These are phyloP conservation scores for Trachops cirrhosus DNA, from an alignment of 2,797 vertebrate species.

Conservation along the genomic window DNA sequence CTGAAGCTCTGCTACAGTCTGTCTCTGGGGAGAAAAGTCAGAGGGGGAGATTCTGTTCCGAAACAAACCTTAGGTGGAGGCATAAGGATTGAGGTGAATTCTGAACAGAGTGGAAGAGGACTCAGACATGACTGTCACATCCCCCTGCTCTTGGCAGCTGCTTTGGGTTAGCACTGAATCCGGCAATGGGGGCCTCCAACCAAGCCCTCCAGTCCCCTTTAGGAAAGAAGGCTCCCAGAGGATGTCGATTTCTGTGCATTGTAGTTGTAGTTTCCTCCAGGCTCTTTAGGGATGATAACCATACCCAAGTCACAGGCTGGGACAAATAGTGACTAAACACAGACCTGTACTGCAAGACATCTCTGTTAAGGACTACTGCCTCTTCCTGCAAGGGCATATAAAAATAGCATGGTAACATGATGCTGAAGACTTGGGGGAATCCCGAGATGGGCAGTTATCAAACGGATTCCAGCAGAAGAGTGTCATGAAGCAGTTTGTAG, in stretches of 20 bases:
- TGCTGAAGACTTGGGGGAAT: background rate
- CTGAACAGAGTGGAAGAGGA: background rate
- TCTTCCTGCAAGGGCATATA: background rate
- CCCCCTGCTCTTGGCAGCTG: background rate
- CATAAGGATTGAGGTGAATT: accelerated
- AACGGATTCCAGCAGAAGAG: too few species aligned
- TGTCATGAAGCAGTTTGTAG: too few species aligned
- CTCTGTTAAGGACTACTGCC: accelerated
- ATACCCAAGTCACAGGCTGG: too few species aligned
- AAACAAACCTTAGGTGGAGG: accelerated
- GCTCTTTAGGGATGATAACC: too few species aligned
- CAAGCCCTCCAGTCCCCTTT: accelerated
- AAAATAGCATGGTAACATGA: accelerated
- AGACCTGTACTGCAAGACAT: background rate
- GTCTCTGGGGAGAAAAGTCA: background rate
- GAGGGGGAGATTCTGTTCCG: background rate
- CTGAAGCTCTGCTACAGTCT: background rate
- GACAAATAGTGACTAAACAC: too few species aligned
- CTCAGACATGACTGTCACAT: accelerated
- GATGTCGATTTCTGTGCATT: background rate
- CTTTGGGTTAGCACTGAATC: background rate
- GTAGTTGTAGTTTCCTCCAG: background rate
- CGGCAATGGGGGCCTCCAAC: accelerated
- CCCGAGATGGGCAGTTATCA: accelerated
- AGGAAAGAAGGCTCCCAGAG: accelerated